Base-by-base conservation (phyloP, 1,140 invertebrate genomes). In the Drosophila ambigua region DNA sequence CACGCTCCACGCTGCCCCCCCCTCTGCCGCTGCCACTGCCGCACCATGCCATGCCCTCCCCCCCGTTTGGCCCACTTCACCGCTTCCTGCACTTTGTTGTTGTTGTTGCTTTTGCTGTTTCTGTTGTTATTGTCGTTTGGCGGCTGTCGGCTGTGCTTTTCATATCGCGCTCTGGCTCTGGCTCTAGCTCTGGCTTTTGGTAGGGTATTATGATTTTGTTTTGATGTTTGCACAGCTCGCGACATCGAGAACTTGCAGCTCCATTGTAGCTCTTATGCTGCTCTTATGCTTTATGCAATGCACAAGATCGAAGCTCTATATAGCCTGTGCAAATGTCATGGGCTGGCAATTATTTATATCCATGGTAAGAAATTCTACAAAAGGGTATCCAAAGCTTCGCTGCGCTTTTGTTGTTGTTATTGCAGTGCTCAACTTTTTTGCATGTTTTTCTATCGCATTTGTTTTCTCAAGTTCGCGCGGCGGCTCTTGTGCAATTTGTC, bases 371-470 rank as follows among this genome's bases (percentile, higher is more conserved):
- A 24, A 24, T 4, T 4, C 23, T 3, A 24, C 4, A 4, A 4
- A 7, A 28, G 35, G 35, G 35, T 39, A 39, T 39, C 35, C 35
- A 13, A 39, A 13, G 35, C 35, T 13, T 39, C 35, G 35, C 13
- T 39, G 35, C 11, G 11, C 11, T 13, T 31, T 54, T 31, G 50
- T 50, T 46, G 43, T 74, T 60, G 23, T 8, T 35, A 1, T 6
- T 48, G 31, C 31, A 41, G 69, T 57, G 59, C 41, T 55, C 39
- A 15, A 11, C 23, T 41, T 58, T 75, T 84, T 77, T 66, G 68
- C 82, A 85, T 85, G 81, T 85, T 85, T 81, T 85, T 80, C 81
- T 85, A 85, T 87, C 74, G 82, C 82, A 87, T 87, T 85, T 85
- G 79, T 84, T 85, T 81, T 85, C 82, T 81, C 82, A 85, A 85